These are phyloP conservation scores for Sialia sialis DNA, from an alignment of 2,113 vertebrate genomes.

Conservation along the genomic window DNA sequence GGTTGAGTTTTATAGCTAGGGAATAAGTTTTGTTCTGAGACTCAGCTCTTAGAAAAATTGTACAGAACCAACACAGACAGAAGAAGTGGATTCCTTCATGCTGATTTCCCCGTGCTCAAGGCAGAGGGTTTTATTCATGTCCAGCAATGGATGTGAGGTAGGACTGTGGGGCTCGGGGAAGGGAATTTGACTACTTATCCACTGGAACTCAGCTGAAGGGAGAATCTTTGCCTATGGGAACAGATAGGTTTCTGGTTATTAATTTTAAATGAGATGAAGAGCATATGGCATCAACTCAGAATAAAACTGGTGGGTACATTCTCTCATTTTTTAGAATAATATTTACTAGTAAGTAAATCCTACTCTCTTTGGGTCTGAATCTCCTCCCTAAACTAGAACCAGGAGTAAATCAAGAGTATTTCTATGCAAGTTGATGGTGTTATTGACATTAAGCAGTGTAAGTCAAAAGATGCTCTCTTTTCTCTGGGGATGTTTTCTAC, in stretches of 20 bases:
- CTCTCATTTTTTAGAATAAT: not conserved
- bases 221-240: not conserved
- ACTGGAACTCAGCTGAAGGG: not conserved
- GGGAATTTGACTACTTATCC: not conserved
- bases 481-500: conserved; percentile 9
- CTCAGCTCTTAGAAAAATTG: not conserved
- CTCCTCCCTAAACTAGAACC: not conserved
- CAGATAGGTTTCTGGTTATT: not conserved
- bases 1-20: not conserved
- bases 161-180: not conserved
- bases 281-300: conserved; percentile 1
- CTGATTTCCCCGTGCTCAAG: not conserved
- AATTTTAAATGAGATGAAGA: not conserved
- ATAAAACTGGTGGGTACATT: not conserved
- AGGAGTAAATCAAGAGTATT: not conserved
- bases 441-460: not conserved
- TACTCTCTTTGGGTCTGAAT: not conserved
- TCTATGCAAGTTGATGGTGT: not conserved
- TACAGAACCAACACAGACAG: not conserved
- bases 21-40: not conserved
- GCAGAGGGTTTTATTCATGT: not conserved
- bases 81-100: not conserved
- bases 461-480: not conserved
- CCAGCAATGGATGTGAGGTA: not conserved
- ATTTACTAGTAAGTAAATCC: conserved; percentile 8